phyloP scores from a whole-genome alignment of 2,113 vertebrate species.

The Calidris pygmaea region DNA sequence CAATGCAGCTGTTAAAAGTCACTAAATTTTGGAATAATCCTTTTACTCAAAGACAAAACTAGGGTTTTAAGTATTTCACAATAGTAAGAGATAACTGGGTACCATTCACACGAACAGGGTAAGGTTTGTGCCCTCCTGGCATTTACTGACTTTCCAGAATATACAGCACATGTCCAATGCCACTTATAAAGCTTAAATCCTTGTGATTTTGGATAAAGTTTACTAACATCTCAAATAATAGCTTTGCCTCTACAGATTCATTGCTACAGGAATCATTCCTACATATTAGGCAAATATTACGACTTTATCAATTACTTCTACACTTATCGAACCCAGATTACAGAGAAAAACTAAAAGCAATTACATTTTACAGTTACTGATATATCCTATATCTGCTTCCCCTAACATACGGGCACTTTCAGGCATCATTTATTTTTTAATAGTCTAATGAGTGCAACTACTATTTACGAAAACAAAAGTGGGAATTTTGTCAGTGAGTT shows the following conservation, averaged over 20 bases:
- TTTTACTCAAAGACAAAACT: not conserved
- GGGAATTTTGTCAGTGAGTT: not conserved
- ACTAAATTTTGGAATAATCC: not conserved
- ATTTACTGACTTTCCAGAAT: not conserved
- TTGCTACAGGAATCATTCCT: not conserved
- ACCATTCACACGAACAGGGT: rapidly evolving
- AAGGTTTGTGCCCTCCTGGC: not conserved
- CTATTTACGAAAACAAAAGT: not conserved
- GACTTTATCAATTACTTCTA: not conserved
- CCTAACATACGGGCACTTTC: not conserved
- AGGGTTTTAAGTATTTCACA: not conserved
- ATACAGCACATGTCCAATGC: not conserved
- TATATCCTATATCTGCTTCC: not conserved
- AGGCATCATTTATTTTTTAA: conserved; percentile 1
- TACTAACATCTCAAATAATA: not conserved
- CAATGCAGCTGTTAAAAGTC: not conserved
- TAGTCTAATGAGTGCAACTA: not conserved
- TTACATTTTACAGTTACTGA: not conserved
- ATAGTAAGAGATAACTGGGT: not conserved
- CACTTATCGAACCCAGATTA: not conserved
- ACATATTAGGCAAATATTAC: not conserved
- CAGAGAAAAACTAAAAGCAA: not conserved
- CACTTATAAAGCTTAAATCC: not conserved
- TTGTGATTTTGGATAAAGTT: not conserved
- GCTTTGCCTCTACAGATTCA: not conserved